phyloP scores from a whole-genome alignment of 2,113 vertebrate species.

The Phocoena sinus region DNA sequence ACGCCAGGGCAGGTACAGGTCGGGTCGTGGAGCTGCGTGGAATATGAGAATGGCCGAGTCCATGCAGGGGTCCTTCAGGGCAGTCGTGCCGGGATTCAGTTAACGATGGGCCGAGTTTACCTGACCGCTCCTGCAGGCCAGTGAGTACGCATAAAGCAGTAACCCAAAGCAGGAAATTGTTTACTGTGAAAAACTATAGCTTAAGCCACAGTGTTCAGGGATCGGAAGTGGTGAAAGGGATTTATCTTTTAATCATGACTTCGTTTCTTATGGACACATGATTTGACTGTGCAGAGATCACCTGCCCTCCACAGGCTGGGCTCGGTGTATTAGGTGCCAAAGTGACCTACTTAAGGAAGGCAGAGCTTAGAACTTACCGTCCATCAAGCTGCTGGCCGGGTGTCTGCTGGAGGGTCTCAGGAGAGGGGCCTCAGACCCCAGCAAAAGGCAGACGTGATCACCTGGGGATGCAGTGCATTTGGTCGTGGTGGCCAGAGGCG shows the following conservation, averaged over 20 bases:
- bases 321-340: neutral
- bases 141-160: neutral
- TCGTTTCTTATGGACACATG: neutral
- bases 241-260: neutral
- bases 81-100: neutral
- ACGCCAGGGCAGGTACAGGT: neutral
- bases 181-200: neutral
- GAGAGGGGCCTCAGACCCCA: neutral
- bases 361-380: neutral
- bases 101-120: neutral
- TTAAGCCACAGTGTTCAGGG: neutral
- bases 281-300: neutral
- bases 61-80: rapidly evolving
- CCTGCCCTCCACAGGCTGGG: neutral
- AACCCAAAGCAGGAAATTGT: neutral
- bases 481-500: neutral
- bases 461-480: neutral
- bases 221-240: neutral
- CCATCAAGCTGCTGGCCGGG: neutral
- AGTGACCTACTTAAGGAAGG: neutral
- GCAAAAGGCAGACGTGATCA: neutral
- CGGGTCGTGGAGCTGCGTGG: neutral
- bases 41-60: neutral
- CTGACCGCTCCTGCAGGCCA: neutral
- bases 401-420: neutral